Base-by-base conservation (phyloP, 2,888 invertebrate genomes). In the Drosophila nr. perissopoda region DNA sequence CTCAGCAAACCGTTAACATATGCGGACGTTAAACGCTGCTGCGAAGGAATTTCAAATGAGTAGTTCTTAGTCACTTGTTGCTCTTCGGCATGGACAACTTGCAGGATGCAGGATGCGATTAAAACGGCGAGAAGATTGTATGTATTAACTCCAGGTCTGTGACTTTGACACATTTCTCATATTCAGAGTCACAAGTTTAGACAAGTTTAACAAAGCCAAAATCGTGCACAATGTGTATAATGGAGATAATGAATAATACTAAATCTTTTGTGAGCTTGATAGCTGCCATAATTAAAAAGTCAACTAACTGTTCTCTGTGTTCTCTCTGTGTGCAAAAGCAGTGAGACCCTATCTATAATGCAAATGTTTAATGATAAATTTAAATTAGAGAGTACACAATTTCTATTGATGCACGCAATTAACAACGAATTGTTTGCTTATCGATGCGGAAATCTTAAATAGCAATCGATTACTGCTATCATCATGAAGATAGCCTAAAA, bases 1-100 rank as follows among this genome's bases (percentile, higher is more conserved):
- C 65, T 82, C 3, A 89, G 70, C 40, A 85, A 4, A n/a, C 89
- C 89, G 48, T 84, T 82, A 6, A 89, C 59, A 38, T 87, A 89
- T n/a, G 62, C 80, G 0, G 73, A 29, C 11, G 75, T 42, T 31
- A 82, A 34, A 4, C 42, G 68, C 4, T 57, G 52, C 27, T 57
- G 69, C 16, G 56, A 4, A 10, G 51, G n/a, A 48, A 4, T 34
- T 5, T 40, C 31, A 2, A 45, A 18, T 10, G 33, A 8, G 0
- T 16, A n/a, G 18, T 33, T 27, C 13, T 25, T 16, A 49, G 58
- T 11, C 27, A 51, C 13, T 16, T 61, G 60, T 8, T 45, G 11
- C 42, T 65, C 53, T 13, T 31, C 53, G 18, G 53, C 18, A 29
- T 27, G 11, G 2, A 31, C 25, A 29, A 58, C 29, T 66, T 57